Conservation (phyloP, 1,140 invertebrate species). For the Plectrocnemia conspersa region DNA sequence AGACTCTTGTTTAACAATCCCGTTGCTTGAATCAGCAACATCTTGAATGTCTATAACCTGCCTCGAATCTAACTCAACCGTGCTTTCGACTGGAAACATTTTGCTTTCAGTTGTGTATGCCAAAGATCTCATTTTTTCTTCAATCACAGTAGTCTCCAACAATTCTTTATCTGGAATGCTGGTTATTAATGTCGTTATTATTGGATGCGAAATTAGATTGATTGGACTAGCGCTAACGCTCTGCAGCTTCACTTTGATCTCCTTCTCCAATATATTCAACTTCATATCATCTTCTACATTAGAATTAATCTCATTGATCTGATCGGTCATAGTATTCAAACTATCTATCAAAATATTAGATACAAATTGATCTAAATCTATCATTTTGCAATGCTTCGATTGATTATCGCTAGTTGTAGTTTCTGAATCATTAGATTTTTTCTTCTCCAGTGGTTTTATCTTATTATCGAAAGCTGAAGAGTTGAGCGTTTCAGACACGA, state of each 20-base stretch:
- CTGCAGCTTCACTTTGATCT: slow-evolving; percentile 51
- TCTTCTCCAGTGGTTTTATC: slow-evolving; percentile 12
- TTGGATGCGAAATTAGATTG: slow-evolving; percentile 24
- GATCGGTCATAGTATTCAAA: slow-evolving; percentile 47
- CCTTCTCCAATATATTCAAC: slow-evolving; percentile 49
- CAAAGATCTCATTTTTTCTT: slow-evolving; percentile 30
- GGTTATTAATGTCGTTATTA: slow-evolving; percentile 27
- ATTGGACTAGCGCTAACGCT: slow-evolving; percentile 50
- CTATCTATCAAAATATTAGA: slow-evolving; percentile 50
- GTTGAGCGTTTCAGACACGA: slow-evolving; percentile 47
- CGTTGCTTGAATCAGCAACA: neutral
- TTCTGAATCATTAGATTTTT: slow-evolving; percentile 14
- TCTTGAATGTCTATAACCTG: neutral
- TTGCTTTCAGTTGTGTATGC: slow-evolving; percentile 31
- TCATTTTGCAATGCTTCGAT: slow-evolving; percentile 20
- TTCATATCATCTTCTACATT: slow-evolving; percentile 43
- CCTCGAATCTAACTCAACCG: slow-evolving; percentile 16
- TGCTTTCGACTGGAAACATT: slow-evolving; percentile 24
- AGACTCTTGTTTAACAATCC: slow-evolving; percentile 19
- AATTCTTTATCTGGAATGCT: slow-evolving; percentile 32
- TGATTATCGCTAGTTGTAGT: slow-evolving; percentile 14
- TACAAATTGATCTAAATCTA: slow-evolving; percentile 49
- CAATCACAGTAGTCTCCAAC: slow-evolving; percentile 31
- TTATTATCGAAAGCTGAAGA: slow-evolving; percentile 29
- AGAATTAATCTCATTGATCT: slow-evolving; percentile 47